phyloP scores from a whole-genome alignment of 1,140 invertebrate species.

The Drosophila simulans region DNA sequence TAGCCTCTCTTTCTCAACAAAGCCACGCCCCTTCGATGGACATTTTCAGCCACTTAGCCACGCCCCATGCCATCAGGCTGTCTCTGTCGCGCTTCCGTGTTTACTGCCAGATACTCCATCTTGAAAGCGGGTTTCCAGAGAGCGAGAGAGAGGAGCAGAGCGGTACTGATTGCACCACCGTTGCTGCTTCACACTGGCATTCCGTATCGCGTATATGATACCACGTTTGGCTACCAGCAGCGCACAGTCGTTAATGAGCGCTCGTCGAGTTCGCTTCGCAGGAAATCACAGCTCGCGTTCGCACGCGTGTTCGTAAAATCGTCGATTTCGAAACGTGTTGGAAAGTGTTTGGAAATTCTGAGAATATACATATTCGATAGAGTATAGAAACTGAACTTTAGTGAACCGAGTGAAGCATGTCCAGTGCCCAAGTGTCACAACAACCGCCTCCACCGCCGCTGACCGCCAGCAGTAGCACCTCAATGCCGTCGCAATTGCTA shows the following conservation, averaged over 20 bases:
- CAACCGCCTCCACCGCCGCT: constrained; percentile 71
- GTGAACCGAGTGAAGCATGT: constrained; percentile 71
- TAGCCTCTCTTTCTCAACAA: not conserved
- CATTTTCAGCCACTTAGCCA: constrained; percentile 44
- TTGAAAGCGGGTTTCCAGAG: constrained; percentile 47
- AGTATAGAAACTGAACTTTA: constrained; percentile 4
- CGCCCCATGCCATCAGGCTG: constrained; percentile 47
- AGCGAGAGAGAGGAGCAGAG: constrained; percentile 11
- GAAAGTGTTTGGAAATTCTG: constrained; percentile 9
- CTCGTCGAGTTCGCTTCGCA: constrained; percentile 58
- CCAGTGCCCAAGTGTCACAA: constrained; percentile 82
- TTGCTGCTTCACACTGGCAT: constrained; percentile 22
- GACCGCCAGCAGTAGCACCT: constrained; percentile 34
- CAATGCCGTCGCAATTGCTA: constrained; percentile 74
- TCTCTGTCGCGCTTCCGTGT: constrained; percentile 10
- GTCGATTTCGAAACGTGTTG: constrained; percentile 20
- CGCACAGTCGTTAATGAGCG: constrained; percentile 74
- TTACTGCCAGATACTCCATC: constrained; percentile 60
- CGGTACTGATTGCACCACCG: constrained; percentile 22
- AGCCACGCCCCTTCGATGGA: constrained; percentile 37
- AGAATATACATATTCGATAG: not conserved
- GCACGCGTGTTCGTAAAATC: constrained; percentile 13
- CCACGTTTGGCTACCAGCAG: constrained; percentile 28
- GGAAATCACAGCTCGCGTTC: constrained; percentile 13
- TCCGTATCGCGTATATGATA: constrained; percentile 59